Conservation (phyloP, 2,888 invertebrate genomes). For the Drosophila atroscutellata region DNA sequence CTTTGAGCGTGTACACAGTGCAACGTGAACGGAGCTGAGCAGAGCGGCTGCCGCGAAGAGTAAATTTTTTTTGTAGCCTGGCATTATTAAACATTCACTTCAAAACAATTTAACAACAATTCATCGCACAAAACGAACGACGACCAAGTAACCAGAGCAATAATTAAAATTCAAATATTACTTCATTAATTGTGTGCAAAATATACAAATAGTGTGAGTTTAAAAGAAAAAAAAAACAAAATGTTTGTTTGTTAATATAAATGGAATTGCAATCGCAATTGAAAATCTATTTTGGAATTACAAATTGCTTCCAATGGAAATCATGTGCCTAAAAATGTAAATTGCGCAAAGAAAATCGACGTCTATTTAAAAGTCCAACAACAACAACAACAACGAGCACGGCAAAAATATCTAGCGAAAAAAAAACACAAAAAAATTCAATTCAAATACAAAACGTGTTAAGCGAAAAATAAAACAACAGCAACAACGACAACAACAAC, state of each 20-base stretch:
- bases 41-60: constrained; percentile 65
- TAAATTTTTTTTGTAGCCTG: constrained; percentile 59
- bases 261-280: constrained; percentile 57
- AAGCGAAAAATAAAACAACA: constrained; percentile 66
- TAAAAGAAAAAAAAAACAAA: constrained; percentile 3
- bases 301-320: constrained; percentile 78
- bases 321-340: constrained; percentile 82
- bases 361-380: constrained; percentile 76
- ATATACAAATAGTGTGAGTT: constrained; percentile 28
- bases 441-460: constrained; percentile 80
- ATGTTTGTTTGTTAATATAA: constrained; percentile 46
- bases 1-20: constrained; percentile 70
- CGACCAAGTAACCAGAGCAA: constrained; percentile 41
- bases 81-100: constrained; percentile 53
- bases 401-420: constrained; percentile 67
- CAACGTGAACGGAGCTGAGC: constrained; percentile 68
- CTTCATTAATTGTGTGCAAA: constrained; percentile 34
- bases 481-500: constrained; percentile 38
- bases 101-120: constrained; percentile 54
- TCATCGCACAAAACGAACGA: constrained; percentile 51
- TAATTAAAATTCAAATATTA: constrained; percentile 36
- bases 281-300: constrained; percentile 71
- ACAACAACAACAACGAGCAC: constrained; percentile 53
- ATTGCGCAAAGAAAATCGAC: constrained; percentile 80
- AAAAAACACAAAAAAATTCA: constrained; percentile 57